Evolutionary conservation across 2,113 vertebrate species (phyloP).

Genomic region (Lagopus leucura): DNA sequence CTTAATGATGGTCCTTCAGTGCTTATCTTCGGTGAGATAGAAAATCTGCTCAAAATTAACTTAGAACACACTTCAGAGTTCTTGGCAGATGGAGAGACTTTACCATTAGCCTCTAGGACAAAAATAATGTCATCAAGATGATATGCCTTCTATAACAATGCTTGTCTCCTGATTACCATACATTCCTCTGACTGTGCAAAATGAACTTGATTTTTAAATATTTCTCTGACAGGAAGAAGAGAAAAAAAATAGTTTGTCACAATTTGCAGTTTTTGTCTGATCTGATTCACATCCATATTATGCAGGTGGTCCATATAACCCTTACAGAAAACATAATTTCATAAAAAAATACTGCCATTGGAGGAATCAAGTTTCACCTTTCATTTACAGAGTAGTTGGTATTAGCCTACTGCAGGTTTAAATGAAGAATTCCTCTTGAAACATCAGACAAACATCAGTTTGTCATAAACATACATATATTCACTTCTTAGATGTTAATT

Average conservation of each 20-base stretch:
- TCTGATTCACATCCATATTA: not conserved
- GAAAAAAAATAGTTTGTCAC: not conserved
- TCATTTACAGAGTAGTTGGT: not conserved
- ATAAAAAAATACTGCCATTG: not conserved
- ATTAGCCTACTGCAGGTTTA: not conserved
- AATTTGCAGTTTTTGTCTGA: not conserved
- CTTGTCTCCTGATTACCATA: not conserved
- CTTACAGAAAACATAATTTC: not conserved
- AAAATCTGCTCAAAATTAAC: slow-evolving; percentile 46
- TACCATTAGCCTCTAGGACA: not conserved
- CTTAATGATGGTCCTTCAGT: slow-evolving; percentile 10
- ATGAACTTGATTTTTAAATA: not conserved
- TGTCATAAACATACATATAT: not conserved
- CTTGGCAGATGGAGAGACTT: not conserved
- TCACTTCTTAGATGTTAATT: not conserved
- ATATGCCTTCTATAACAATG: not conserved
- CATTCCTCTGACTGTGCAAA: not conserved
- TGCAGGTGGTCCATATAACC: not conserved
- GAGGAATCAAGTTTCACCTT: not conserved
- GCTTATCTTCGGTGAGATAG: slow-evolving; percentile 30
- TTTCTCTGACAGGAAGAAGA: not conserved
- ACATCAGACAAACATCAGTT: not conserved
- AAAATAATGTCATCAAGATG: slow-evolving; percentile 19
- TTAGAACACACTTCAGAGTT: slow-evolving; percentile 10
- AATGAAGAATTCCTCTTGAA: not conserved